These are phyloP conservation scores for Mionectes macconnelli DNA, from an alignment of 2,113 vertebrate genomes.

Conservation along the genomic window DNA sequence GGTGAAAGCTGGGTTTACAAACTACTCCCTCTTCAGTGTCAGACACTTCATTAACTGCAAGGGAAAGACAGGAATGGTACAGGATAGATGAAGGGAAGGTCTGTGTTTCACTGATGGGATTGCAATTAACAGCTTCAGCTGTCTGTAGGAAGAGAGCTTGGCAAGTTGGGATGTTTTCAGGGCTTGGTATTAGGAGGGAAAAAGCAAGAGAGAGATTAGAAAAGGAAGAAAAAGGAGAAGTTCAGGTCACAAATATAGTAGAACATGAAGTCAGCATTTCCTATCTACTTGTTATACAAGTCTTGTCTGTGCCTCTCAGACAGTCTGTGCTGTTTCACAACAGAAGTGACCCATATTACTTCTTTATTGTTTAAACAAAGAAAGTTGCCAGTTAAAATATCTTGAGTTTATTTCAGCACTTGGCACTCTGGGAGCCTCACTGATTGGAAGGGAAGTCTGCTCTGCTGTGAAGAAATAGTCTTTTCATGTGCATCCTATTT, in stretches of 20 bases:
- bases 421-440: background rate
- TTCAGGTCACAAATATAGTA: background rate
- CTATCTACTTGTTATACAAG: background rate
- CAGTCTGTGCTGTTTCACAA: background rate
- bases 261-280: background rate
- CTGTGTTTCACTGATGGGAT: background rate
- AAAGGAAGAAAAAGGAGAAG: background rate
- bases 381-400: background rate
- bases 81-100: background rate
- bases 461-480: background rate
- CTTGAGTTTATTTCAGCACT: slow-evolving; percentile 7
- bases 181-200: background rate
- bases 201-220: background rate
- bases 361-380: slow-evolving; percentile 40
- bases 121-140: slow-evolving; percentile 6
- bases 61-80: background rate
- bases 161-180: background rate
- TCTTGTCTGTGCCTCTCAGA: background rate
- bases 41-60: slow-evolving; percentile 2
- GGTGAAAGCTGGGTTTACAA: background rate
- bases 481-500: background rate
- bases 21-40: background rate
- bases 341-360: slow-evolving; percentile 22
- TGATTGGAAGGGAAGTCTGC: background rate
- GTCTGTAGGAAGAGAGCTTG: background rate